Base-by-base conservation (phyloP, 2,113 vertebrate species). In the Phrynosoma blainvillii region DNA sequence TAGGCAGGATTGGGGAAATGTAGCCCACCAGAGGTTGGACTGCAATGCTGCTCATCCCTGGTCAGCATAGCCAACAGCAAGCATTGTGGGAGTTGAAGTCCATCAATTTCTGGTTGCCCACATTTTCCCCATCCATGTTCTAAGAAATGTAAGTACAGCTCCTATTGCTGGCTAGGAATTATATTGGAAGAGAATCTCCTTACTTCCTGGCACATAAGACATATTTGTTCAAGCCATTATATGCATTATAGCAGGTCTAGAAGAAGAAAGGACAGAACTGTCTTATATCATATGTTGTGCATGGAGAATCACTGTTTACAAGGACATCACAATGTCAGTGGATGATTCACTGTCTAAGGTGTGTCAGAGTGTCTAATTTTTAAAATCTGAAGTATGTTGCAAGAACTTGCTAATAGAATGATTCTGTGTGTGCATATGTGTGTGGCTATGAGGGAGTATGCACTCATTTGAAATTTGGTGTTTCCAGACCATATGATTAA, bases 401-500 rank as follows among this genome's bases (percentile, higher is more conserved):
- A n/a, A 70, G 32, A 30, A 59, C 54, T 80, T 36, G 23, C 21
- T 6, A 56, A 42, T 56, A 73, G 20, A 52, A n/a, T 21, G 30
- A 56, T 32, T 14, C 56, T 14, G 16, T 80, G 47, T 87, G 79
- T 5, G 1, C 1, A 0, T 65, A 36, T 84, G 84, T 9, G 3
- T 36, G 36, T 36, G 36, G 36, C 36, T 36, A 36, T 47, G 47
- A 47, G 47, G 5, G 47, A 47, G 47, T 47, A 7, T 47, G 47
- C 47, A 47, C 47, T 47, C 54, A 11, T 91, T 85, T 30, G 23
- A 88, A 81, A 1, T 32, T 0, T 20, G 52, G 10, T 87, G 73
- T 71, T 80, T 85, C 80, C 42, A 23, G 65, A 89, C 4, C 84
- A 20, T 47, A 5, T 84, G n/a, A 75, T 79, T 85, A 0, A 87